Percentiles rank a stretch among this genome's conserved stretches.
phyloP scores from a whole-genome alignment of 2,888 invertebrate genomes.

The Molanna angustata region DNA sequence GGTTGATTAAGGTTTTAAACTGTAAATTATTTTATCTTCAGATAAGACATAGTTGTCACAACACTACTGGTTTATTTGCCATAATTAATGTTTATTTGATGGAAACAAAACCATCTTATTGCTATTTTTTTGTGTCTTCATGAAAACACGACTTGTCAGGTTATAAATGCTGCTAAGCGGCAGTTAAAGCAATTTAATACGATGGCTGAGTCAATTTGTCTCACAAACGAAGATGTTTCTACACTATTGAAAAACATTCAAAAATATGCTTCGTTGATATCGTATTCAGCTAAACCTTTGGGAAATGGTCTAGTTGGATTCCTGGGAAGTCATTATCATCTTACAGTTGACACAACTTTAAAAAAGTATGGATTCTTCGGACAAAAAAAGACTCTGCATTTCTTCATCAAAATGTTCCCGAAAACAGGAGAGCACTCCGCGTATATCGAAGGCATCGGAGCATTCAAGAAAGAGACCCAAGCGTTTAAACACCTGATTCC shows the following conservation, averaged over 20 bases:
- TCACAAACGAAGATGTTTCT: slow-evolving; percentile 15
- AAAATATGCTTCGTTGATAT: slow-evolving; percentile 15
- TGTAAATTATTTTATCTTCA: too few species aligned
- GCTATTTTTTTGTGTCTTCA: too few species aligned
- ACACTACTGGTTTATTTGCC: too few species aligned
- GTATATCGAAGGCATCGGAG: slow-evolving; percentile 31
- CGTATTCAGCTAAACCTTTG: slow-evolving; percentile 12
- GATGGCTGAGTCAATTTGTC: slow-evolving; percentile 1
- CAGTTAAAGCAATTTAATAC: too few species aligned
- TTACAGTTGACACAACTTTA: slow-evolving; percentile 32
- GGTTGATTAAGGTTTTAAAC: too few species aligned
- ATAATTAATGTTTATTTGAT: too few species aligned
- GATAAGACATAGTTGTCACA: too few species aligned
- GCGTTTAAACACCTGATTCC: slow-evolving; percentile 37
- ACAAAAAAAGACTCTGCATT: slow-evolving; percentile 23
- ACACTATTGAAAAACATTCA: slow-evolving; percentile 27
- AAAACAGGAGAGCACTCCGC: slow-evolving; percentile 27
- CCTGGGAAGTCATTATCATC: slow-evolving; percentile 36
- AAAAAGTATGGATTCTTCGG: not conserved
- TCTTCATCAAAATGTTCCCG: slow-evolving; percentile 36
- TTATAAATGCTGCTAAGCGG: too few species aligned
- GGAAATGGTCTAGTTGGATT: slow-evolving; percentile 35
- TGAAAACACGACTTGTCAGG: too few species aligned
- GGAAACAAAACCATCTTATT: too few species aligned
- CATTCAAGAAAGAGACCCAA: slow-evolving; percentile 37